phyloP scores from a whole-genome alignment of 64 coral and sea anemone species.

The Pocillopora damicornis region DNA sequence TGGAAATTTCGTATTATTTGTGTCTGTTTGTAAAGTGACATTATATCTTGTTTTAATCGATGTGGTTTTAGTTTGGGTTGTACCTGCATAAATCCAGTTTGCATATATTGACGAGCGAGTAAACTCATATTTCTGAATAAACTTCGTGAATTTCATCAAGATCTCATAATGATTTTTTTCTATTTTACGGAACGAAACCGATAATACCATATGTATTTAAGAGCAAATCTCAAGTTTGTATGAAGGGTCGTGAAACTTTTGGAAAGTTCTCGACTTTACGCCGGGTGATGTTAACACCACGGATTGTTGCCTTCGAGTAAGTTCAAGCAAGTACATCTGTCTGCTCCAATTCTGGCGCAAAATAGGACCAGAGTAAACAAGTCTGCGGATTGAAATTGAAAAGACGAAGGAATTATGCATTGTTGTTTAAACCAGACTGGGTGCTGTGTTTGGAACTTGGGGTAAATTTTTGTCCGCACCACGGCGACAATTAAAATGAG shows the following conservation, averaged over 20 bases:
- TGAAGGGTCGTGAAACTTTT: too few relatives aligned
- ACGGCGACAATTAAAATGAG: background rate
- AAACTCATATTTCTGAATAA: background rate
- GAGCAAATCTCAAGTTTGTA: too few relatives aligned
- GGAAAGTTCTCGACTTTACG: too few relatives aligned
- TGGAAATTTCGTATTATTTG: background rate
- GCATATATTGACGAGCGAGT: background rate
- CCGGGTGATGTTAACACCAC: too few relatives aligned
- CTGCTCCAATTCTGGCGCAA: background rate
- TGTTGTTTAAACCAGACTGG: background rate
- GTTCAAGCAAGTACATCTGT: background rate
- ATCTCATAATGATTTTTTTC: background rate
- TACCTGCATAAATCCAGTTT: background rate
- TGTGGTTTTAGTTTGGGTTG: background rate
- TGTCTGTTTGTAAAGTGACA: background rate
- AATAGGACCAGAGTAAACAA: background rate
- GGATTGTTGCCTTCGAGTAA: too few relatives aligned
- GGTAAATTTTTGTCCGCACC: background rate
- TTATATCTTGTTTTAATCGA: background rate
- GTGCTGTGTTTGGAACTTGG: background rate
- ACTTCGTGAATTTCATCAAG: background rate
- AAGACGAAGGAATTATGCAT: background rate
- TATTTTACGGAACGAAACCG: background rate
- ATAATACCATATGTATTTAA: background rate
- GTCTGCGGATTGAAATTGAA: background rate